Evolutionary conservation across 2,797 vertebrate genomes (phyloP).

Genomic region (Notamacropus eugenii): DNA sequence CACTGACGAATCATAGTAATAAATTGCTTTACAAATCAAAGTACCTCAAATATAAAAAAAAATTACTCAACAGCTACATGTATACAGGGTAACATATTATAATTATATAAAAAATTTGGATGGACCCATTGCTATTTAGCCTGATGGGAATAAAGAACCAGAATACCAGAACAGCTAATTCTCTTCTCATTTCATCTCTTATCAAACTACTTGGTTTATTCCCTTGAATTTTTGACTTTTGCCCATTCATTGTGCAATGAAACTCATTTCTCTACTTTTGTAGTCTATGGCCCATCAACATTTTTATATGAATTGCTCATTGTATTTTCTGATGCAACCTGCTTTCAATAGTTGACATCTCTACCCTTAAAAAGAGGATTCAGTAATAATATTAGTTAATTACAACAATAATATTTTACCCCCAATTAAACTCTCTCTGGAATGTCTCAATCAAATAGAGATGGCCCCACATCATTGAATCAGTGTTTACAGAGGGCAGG

Average conservation of each 20-base stretch:
- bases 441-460: background rate
- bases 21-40: background rate
- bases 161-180: background rate
- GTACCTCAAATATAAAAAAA: background rate
- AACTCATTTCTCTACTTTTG: background rate
- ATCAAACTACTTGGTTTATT: background rate
- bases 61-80: background rate
- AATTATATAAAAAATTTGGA: background rate
- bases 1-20: background rate
- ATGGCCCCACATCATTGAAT: background rate
- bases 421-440: background rate
- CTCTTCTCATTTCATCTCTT: background rate
- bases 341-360: background rate
- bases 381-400: background rate
- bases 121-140: background rate
- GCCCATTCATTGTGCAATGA: background rate
- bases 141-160: background rate
- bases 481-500: background rate
- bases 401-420: background rate
- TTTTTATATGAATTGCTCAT: background rate
- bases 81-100: background rate
- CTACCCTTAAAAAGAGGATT: background rate
- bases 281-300: background rate
- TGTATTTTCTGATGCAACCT: background rate
- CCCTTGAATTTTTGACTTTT: background rate